Base-by-base conservation (phyloP, 1,140 invertebrate species). In the Zophobas morio region DNA sequence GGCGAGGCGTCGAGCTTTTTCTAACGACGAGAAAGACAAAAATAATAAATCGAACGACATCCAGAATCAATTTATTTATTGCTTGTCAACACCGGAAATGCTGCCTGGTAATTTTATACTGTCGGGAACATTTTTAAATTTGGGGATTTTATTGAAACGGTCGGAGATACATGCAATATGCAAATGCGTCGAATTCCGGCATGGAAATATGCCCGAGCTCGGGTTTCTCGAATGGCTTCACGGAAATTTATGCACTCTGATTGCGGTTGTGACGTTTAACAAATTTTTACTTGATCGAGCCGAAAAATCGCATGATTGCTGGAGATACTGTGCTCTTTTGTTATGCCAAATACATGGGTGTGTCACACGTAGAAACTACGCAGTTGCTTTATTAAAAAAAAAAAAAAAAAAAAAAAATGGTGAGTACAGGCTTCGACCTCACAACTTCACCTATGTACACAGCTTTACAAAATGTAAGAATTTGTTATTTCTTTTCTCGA, bases 41-140 rank as follows among this genome's bases (percentile, higher is more conserved):
- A 42, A n/a, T 33, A 3, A 42, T 33, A 6, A 63, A 66, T 42
- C 37, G 37, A 51, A 20, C 49, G 20, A 51, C 2, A 20, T 3
- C 39, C n/a, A 2, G 20, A 6, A 54, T 54, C 33, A 42, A 66
- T 42, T 40, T 66, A 60, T 60, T 60, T 60, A 60, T 60, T 8
- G 60, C 39, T 36, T 66, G 60, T 42, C 60, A 42, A 66, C 60
- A 66, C 37, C 60, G 60, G 60, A 66, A 66, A 66, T 66, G 39
- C 60, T 20, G 37, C 37, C 32, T 20, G n/a, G 60, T 46, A 66
- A 66, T 42, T 66, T 66, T 66, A 66, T 66, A 66, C 39, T 6
- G 5, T 63, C 40, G 42, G 20, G 56, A 60, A 60, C 6, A 32
- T 66, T 63, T 51, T 66, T 66, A n/a, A 40, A 46, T 66, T 66